Conservation (phyloP, 2,113 vertebrate genomes). For the Ornithorhynchus anatinus region DNA sequence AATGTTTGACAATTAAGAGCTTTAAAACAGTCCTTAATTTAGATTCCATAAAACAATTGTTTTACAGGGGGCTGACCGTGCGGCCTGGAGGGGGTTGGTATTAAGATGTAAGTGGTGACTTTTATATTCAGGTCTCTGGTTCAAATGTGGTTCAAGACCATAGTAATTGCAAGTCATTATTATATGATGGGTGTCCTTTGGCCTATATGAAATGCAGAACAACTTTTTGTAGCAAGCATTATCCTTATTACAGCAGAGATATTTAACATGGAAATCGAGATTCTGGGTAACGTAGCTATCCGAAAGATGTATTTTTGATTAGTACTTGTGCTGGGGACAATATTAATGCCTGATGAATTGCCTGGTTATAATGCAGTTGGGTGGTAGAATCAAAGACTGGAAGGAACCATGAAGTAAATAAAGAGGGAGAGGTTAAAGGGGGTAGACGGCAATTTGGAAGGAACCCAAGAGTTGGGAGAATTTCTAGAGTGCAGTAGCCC, state of each 20-base stretch:
- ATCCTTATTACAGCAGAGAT: not conserved
- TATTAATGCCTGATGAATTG: too few relatives aligned
- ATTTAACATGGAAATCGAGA: not conserved
- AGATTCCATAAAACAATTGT: conserved; percentile 46
- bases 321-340: too few relatives aligned
- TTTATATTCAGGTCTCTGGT: conserved; percentile 30
- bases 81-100: not conserved
- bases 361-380: too few relatives aligned
- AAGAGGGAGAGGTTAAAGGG: too few relatives aligned
- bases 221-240: conserved; percentile 1
- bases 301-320: not conserved
- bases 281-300: not conserved
- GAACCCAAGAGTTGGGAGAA: too few relatives aligned
- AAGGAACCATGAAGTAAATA: too few relatives aligned
- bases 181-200: not conserved
- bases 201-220: not conserved
- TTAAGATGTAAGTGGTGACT: conserved; percentile 24
- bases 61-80: conserved; percentile 13
- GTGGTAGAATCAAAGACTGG: too few relatives aligned
- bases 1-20: conserved; percentile 53
- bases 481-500: too few relatives aligned
- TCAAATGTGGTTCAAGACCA: conserved; percentile 13
- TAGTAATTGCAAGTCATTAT: not conserved
- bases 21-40: conserved; percentile 52
- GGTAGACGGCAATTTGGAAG: too few relatives aligned